These are phyloP conservation scores for Campoplex capitator DNA, from an alignment of 2,888 invertebrate genomes.

Conservation along the genomic window DNA sequence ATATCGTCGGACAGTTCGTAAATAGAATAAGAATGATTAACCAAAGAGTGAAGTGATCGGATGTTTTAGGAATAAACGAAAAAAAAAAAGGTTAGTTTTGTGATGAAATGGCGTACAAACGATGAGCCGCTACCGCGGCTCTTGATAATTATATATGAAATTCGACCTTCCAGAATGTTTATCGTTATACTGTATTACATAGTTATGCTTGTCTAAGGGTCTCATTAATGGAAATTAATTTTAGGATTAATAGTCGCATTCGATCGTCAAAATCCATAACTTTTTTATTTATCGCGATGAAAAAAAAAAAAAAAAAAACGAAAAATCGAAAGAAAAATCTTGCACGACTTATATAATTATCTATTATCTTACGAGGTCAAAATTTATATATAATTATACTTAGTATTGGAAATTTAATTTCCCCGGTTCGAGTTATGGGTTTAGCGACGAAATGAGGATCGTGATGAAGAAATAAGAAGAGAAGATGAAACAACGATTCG, in stretches of 20 bases:
- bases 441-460: constrained; percentile 46
- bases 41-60: constrained; percentile 5
- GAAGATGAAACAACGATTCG: constrained; percentile 71
- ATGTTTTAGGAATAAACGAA: constrained; percentile 12
- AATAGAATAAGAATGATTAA: constrained; percentile 3
- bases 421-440: constrained; percentile 28
- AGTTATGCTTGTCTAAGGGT: constrained; percentile 26
- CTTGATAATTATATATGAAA: constrained; percentile 56
- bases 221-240: constrained; percentile 31
- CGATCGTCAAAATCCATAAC: constrained; percentile 34
- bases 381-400: constrained; percentile 51
- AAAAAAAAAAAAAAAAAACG: constrained; percentile 38
- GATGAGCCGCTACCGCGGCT: not conserved
- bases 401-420: constrained; percentile 46
- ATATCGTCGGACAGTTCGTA: constrained; percentile 14
- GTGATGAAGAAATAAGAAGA: constrained; percentile 62
- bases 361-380: constrained; percentile 53
- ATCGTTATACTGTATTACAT: constrained; percentile 45
- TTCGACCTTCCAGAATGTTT: constrained; percentile 50
- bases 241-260: constrained; percentile 24
- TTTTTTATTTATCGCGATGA: constrained; percentile 15
- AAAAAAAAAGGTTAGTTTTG: not conserved
- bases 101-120: constrained; percentile 1
- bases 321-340: constrained; percentile 36
- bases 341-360: constrained; percentile 55